These are phyloP conservation scores for Drosophila tsacasi DNA, from an alignment of 1,140 invertebrate species.

Conservation along the genomic window DNA sequence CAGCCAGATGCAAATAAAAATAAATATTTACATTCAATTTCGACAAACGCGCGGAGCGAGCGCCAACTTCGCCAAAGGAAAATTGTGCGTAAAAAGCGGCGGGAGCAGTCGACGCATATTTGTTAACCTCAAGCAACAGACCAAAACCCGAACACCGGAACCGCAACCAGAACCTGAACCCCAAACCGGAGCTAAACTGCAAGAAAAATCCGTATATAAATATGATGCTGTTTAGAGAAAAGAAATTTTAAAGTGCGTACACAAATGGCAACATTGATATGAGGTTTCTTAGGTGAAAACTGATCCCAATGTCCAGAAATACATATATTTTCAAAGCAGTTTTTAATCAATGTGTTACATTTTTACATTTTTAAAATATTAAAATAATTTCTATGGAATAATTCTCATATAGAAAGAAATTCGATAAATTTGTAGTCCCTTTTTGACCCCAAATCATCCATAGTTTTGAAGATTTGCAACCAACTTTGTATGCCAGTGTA, in stretches of 20 bases:
- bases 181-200: conserved; percentile 19
- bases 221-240: not conserved
- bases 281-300: not conserved
- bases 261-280: no score
- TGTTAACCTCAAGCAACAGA: conserved; percentile 79
- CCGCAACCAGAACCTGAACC: conserved; percentile 31
- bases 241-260: not conserved
- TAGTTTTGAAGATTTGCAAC: not conserved
- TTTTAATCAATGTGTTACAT: no score
- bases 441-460: not conserved
- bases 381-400: not conserved
- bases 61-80: conserved; percentile 65
- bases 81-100: conserved; percentile 78
- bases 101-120: conserved; percentile 60
- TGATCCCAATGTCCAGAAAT: not conserved
- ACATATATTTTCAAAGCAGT: no score
- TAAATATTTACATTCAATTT: conserved; percentile 83
- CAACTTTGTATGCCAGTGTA: conserved; percentile 3
- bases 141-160: conserved; percentile 24
- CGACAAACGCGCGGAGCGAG: conserved; percentile 53
- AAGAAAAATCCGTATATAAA: not conserved
- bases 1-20: conserved; percentile 73
- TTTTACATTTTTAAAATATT: no score
- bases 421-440: not conserved
- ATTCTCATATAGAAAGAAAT: not conserved